A percentile compares a stretch with the other conserved stretches of the same genome.
Evolutionary conservation across 2,113 vertebrate species (phyloP).

Genomic region (Panthera leo): DNA sequence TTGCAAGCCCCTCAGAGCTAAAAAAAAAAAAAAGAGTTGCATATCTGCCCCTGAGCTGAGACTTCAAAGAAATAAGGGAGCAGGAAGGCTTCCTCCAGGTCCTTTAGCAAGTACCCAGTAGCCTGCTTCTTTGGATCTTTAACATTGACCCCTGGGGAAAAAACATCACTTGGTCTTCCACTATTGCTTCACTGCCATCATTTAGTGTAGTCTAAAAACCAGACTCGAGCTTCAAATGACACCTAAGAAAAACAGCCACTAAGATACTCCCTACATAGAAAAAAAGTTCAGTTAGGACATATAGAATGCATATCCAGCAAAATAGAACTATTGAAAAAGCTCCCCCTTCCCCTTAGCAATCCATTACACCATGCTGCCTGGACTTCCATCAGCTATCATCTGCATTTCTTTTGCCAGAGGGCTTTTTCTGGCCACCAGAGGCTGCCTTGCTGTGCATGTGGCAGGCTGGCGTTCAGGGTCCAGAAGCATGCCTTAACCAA

Average conservation of each 20-base stretch:
- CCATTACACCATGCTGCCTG: not conserved
- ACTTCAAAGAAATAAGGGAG: not conserved
- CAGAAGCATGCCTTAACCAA: not conserved
- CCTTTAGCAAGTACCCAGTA: not conserved
- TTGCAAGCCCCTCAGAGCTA: not conserved
- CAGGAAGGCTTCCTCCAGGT: not conserved
- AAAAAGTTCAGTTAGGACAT: not conserved
- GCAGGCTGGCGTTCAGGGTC: not conserved
- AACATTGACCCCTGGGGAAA: not conserved
- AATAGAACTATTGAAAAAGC: not conserved
- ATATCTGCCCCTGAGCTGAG: not conserved
- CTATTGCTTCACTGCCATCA: not conserved
- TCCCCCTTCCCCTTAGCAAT: not conserved
- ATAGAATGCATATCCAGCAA: not conserved
- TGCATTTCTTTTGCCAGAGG: not conserved
- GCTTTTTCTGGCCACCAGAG: not conserved
- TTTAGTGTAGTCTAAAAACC: not conserved
- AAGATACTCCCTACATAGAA: not conserved
- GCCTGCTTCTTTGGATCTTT: not conserved
- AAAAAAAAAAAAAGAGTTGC: not conserved
- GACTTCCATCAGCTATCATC: not conserved
- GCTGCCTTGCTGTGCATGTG: not conserved
- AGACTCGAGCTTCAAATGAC: not conserved
- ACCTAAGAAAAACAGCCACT: not conserved
- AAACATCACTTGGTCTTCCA: not conserved